Evolutionary conservation across 2,113 vertebrate genomes (phyloP).

Genomic region (Calidris pugnax): DNA sequence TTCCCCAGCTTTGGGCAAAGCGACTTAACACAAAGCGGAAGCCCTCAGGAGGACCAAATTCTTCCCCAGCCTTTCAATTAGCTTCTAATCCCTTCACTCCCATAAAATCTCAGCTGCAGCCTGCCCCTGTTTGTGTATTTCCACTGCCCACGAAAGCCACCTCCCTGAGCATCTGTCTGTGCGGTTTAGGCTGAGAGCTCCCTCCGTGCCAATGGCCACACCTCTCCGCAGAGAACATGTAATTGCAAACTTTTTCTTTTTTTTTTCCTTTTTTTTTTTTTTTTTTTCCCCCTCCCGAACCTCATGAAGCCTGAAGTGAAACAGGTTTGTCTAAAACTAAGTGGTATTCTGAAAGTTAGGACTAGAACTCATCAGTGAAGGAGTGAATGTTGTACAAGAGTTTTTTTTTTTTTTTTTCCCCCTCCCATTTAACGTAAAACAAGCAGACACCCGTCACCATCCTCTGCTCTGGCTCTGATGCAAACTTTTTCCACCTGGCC

Average conservation of each 20-base stretch:
- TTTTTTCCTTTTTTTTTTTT: too few relatives aligned
- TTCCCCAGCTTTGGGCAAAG: background rate
- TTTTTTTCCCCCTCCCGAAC: background rate
- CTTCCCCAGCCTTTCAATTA: background rate
- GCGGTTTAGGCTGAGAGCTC: constrained; percentile 48
- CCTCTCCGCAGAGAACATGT: constrained; percentile 65
- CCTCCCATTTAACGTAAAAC: background rate
- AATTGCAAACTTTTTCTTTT: constrained; percentile 31
- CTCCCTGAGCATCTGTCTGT: constrained; percentile 39
- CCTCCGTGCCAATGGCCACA: constrained; percentile 55
- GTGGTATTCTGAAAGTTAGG: too few relatives aligned
- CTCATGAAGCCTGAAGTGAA: too few relatives aligned
- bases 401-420: background rate
- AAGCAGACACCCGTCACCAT: background rate
- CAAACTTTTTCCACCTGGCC: constrained; percentile 74
- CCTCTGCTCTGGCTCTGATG: constrained; percentile 16
- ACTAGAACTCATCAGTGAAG: too few relatives aligned
- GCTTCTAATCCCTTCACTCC: background rate
- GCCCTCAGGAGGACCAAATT: background rate
- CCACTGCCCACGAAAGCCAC: constrained; percentile 27
- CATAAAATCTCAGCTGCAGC: background rate
- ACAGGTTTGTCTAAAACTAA: too few relatives aligned
- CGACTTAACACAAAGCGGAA: background rate
- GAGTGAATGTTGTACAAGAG: too few relatives aligned
- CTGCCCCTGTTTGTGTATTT: constrained; percentile 37